Base-by-base conservation (phyloP, 92 coral and sea anemone species). In the Epizoanthus ramosus region DNA sequence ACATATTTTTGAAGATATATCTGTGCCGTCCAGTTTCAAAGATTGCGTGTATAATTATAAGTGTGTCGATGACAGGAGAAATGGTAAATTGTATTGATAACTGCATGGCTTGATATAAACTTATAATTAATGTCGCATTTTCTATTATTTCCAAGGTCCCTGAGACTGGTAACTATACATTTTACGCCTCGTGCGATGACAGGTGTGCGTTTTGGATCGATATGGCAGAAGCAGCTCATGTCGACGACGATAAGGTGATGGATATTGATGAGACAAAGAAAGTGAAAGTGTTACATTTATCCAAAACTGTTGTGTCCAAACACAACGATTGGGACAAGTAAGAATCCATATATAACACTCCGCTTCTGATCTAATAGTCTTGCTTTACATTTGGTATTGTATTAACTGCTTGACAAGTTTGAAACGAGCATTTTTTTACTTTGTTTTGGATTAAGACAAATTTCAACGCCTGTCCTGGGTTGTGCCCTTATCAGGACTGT, bases 171-270 rank as follows among this genome's bases (percentile, higher is more conserved):
- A 83, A 86, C 19, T 83, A 85, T 79, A 69, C 88, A 22, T 91
- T 91, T 67, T 79, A 71, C 67, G 88, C 75, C 41, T 92, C 95
- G 16, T 91, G 95, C 63, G 83, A 80, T 60, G 95, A 71, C 52
- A 72, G 45, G 17, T 91, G 95, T 47, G 89, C 89, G 81, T 63
- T 91, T 15, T 89, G 90, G 90, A 35, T 89, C 6, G 73, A 89
- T 57, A 75, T 57, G 18, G n/a, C 28, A 19, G 70, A 68, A 15
- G 52, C 67, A 25, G 33, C 18, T 4, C 28, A 68, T 53, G 66
- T 13, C 3, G 57, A 28, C 54, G 39, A 63, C 16, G 3, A 18
- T 22, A 72, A 15, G 8, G 17, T 6, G 66, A 3, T 22, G 7
- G 23, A 23, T 43, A 8, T 43, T 1, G 88, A 75, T 3, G 80